phyloP scores from a whole-genome alignment of 30 jellyfish, hydroid and myxozoan species.

The Pseudorhiza aurosa region DNA sequence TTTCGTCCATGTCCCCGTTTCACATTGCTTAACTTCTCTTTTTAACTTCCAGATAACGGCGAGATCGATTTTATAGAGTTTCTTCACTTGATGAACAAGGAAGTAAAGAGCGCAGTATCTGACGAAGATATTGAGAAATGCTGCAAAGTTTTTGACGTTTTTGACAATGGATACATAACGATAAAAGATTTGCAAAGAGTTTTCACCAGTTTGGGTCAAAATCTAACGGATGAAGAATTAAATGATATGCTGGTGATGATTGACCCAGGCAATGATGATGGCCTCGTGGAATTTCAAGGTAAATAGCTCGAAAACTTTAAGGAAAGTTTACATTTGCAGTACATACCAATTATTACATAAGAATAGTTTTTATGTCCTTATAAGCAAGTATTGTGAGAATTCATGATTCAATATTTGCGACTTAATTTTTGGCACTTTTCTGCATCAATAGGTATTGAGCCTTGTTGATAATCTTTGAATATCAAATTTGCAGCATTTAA shows the following conservation, averaged over 20 bases:
- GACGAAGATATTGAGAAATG: conserved; percentile 53
- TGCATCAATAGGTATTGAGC: too few species aligned
- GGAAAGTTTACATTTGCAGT: too few species aligned
- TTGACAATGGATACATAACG: conserved; percentile 59
- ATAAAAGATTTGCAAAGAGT: conserved; percentile 66
- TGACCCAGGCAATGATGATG: conserved; percentile 57
- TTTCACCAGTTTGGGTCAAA: conserved; percentile 57
- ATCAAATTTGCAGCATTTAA: conserved; percentile 15
- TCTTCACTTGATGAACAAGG: conserved; percentile 58
- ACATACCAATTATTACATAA: too few species aligned
- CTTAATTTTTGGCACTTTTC: too few species aligned
- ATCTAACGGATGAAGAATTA: conserved; percentile 42
- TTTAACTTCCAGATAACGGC: conserved; percentile 48
- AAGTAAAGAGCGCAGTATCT: conserved; percentile 42
- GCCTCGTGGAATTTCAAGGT: conserved; percentile 59
- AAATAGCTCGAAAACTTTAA: background rate
- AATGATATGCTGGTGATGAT: conserved; percentile 50
- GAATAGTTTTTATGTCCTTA: too few species aligned
- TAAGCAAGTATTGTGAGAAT: too few species aligned
- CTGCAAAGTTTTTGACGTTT: conserved; percentile 51
- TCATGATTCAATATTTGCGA: too few species aligned
- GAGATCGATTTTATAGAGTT: conserved; percentile 65
- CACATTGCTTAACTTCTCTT: background rate
- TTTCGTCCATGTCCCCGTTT: background rate
- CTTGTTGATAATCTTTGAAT: too few species aligned